A percentile compares a stretch with the other conserved stretches of the same genome.
Evolutionary conservation across 2,113 vertebrate genomes (phyloP).

Genomic region (Nothoprocta pentlandii): DNA sequence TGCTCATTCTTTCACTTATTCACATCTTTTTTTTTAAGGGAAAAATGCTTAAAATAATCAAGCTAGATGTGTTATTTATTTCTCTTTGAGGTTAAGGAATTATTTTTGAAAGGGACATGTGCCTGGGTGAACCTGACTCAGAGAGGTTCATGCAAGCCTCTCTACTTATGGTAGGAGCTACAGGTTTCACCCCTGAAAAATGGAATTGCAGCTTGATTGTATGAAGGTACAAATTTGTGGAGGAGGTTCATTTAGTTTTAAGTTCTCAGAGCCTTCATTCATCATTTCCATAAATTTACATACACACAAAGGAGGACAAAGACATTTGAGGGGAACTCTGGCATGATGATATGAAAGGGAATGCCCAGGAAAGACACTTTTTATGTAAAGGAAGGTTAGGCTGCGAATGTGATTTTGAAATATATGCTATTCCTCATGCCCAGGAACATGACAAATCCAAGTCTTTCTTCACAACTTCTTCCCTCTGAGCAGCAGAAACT

Average conservation of each 20-base stretch:
- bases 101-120: not conserved
- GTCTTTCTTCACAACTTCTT: not conserved
- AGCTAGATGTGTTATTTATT: not conserved
- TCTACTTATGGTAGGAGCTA: not conserved
- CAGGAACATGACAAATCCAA: not conserved
- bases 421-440: not conserved
- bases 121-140: not conserved
- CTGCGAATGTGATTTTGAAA: not conserved
- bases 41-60: not conserved
- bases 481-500: not conserved
- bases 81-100: not conserved
- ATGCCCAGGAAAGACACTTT: not conserved
- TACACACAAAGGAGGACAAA: rapidly evolving
- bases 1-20: not conserved
- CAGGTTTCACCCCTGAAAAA: not conserved
- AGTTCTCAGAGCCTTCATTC: not conserved
- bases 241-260: not conserved
- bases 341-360: not conserved
- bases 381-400: not conserved
- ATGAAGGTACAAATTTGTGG: not conserved
- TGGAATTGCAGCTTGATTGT: not conserved
- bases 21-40: not conserved
- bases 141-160: not conserved
- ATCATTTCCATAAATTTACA: not conserved
- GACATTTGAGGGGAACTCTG: not conserved